Base-by-base conservation (phyloP, 2,797 vertebrate genomes). In the Channa striata region DNA sequence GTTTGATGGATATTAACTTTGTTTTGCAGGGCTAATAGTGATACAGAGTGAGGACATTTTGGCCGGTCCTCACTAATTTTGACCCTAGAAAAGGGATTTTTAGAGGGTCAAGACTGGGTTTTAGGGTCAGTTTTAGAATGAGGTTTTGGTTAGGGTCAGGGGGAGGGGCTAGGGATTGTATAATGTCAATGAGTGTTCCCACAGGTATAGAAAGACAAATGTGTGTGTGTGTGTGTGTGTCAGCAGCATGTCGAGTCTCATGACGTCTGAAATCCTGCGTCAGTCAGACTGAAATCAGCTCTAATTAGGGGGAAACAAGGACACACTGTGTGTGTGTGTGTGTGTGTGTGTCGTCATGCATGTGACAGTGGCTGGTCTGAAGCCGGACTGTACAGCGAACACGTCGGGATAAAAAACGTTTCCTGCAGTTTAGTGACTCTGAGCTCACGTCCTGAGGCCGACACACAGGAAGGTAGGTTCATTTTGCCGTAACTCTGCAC, bases 251-350 rank as follows among this genome's bases (percentile, higher is more conserved):
- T 51, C 4, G 46, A 73, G 86, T 86, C 89, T 71, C 70, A 62
- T 88, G 84, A 87, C 2, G 34, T 23, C 57, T 65, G 59, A 78
- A 83, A 79, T 81, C 65, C 79, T 68, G 47, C 19, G 57, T 75
- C 36, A 53, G 72, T 84, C 75, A 78, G 69, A 20, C 68, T 56
- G n/a, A 77, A 77, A 83, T 81, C 36, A 73, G 60, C 59, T 62
- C 23, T 30, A 72, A 86, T 88, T 74, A 75, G 40, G 62, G 63
- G 56, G 25, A 68, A 70, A 77, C 77, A 81, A 60, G 59, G 49
- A 56, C 23, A 63, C 59, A 76, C 48, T 83, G 33, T 68, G 59
- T 56, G 50, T 65, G 33, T 70, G 57, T 75, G 74, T 57, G 60
- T 65, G 59, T 67, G 44, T 54, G 62, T 58, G 33, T 40, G 36